Percentiles rank a stretch among this genome's conserved stretches.
These are phyloP conservation scores for Andrena bucephala DNA, from an alignment of 2,888 invertebrate species.

Conservation along the genomic window DNA sequence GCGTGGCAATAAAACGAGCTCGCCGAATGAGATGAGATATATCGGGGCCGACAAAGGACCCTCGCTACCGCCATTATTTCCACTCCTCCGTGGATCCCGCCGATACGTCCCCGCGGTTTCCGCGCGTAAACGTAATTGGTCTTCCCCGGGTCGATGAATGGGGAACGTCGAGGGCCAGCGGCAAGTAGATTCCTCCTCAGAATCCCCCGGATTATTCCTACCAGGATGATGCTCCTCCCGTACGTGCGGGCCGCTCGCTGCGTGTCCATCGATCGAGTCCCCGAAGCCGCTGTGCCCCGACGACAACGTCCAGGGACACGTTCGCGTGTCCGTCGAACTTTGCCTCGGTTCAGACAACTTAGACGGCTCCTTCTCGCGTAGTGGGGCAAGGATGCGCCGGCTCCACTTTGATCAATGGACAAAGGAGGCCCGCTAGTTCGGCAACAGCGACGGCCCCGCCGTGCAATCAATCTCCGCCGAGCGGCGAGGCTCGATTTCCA, in stretches of 20 bases:
- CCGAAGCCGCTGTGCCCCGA: not conserved
- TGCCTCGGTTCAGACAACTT: slow-evolving; percentile 42
- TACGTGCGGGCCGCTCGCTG: not conserved
- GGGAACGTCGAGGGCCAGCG: not conserved
- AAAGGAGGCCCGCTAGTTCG: slow-evolving; percentile 27
- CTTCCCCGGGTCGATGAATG: slow-evolving; percentile 11
- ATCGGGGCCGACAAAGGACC: slow-evolving; percentile 48
- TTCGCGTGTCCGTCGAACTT: slow-evolving; percentile 16
- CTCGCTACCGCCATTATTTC: slow-evolving; percentile 47
- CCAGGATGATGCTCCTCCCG: not conserved
- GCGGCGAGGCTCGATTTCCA: not conserved
- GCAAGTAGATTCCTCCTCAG: not conserved
- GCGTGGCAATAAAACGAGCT: slow-evolving; percentile 57
- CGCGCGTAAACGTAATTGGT: slow-evolving; percentile 10
- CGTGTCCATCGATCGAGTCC: slow-evolving; percentile 18
- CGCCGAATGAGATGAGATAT: slow-evolving; percentile 2
- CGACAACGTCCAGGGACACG: slow-evolving; percentile 9
- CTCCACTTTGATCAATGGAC: slow-evolving; percentile 50
- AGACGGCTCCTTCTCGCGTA: slow-evolving; percentile 47
- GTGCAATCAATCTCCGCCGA: slow-evolving; percentile 21
- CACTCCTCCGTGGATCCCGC: slow-evolving; percentile 1
- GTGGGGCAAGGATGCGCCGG: slow-evolving; percentile 41
- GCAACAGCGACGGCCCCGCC: not conserved
- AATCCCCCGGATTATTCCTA: not conserved
- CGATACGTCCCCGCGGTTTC: not conserved